Base-by-base conservation (phyloP, 2,888 invertebrate species). In the Bimastos eiseni region DNA sequence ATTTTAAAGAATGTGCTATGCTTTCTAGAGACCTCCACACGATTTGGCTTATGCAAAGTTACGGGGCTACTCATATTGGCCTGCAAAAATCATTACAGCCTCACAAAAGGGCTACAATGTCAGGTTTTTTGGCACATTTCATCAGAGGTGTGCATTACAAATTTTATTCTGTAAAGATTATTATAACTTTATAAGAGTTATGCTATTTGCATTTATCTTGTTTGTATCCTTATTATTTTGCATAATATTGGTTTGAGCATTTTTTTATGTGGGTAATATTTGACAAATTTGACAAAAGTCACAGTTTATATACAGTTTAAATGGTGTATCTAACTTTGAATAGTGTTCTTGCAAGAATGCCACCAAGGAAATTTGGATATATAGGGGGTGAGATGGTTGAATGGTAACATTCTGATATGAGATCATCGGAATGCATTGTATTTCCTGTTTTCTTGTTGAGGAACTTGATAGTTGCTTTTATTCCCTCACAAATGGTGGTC, bases 61-160 rank as follows among this genome's bases (percentile, higher is more conserved):
- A 19, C 34, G 37, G 36, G 86, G 86, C 21, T 86, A 36, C 37
- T 37, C 86, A 19, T 86, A 86, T 34, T 86, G 86, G 86, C 86
- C 86, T 21, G 86, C 86, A 36, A 86, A 86, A 36, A 86, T 86
- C 37, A 86, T 86, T 24, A 86, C 34, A 37, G 86, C 86, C 33
- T 36, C 86, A 36, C 86, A 34, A 8, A 34, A 86, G 17, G 86
- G 86, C 86, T 86, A 86, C 86, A 86, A 86, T 86, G 86, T 86
- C 34, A 34, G 86, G 86, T 86, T 86, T 86, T 86, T 86, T 86
- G 86, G 86, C 36, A 37, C 86, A 36, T 37, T 34, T 37, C 86
- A 86, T 86, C 86, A 86, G 8, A 86, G 86, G 86, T 86, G 36
- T 1, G 11, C 2, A 70, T n/a, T 70, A 70, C 70, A 70, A n/a